Evolutionary conservation across 30 jellyfish, hydroid and myxozoan species (phyloP), one percentile per base, ranked within the genome.

Genomic region (Sanderia malayensis): DNA sequence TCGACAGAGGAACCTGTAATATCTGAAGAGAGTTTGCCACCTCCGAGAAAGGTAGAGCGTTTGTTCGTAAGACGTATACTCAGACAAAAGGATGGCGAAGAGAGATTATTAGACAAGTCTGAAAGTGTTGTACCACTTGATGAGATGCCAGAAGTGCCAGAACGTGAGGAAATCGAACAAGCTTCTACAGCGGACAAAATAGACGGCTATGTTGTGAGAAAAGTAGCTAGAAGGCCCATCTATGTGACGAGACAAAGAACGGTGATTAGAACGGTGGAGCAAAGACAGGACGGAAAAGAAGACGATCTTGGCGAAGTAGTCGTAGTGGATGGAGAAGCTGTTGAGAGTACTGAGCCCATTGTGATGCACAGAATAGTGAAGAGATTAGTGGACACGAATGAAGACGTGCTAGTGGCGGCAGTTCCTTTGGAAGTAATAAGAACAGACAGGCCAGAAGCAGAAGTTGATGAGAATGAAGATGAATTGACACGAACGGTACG

Each of bases 51-150:
- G 44, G 96, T 86, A 10, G 96, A 86, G 49, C 67, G 94, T 31
- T 76, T 86, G 80, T 79, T 46, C 49, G 96, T 79, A 69, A 64
- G 95, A 1, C 81, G 94, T 19, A 67, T 86, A 10, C 41, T 86
- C 57, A 72, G 96, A 59, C 71, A 70, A 73, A 78, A 82, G 26
- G 95, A 88, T 63, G 95, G 95, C 67, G 60, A 57, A 8, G 92
- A 58, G 58, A 44, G 53, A n/a, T 13, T 61, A 21, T n/a, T 58
- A 8, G 92, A 61, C 73, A 82, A 58, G 61, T 71, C 85, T 45
- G 49, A 33, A 19, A 65, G 77, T 52, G 72, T 71, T 9, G 73
- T 74, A 27, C 78, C 76, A 53, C 46, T 61, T 21, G 86, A 74
- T 29, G 41, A 58, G 15, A 15, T 74, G 70, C 70, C 75, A 18